Percentiles rank a stretch among this genome's conserved stretches.
phyloP scores from a whole-genome alignment of 2,797 vertebrate species.

The Acrocephalus scirpaceus region DNA sequence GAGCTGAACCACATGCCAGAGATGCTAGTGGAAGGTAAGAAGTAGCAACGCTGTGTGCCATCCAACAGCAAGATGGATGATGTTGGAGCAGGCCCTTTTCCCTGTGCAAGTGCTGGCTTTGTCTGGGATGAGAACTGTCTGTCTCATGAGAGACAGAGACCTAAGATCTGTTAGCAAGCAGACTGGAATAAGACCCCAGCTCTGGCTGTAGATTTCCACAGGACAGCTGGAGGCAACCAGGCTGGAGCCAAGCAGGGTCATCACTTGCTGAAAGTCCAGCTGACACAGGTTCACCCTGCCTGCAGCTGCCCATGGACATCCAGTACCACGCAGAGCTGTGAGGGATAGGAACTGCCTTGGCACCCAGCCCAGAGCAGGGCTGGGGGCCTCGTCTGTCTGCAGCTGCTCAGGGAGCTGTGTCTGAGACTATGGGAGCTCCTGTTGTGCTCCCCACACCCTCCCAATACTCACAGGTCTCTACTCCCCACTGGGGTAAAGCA shows the following conservation, averaged over 20 bases:
- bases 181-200: fast-evolving
- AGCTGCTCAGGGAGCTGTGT: background rate
- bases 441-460: background rate
- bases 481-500: fast-evolving
- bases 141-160: too few species aligned
- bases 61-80: background rate
- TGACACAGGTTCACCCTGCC: background rate
- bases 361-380: fast-evolving
- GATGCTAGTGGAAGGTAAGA: background rate
- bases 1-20: background rate
- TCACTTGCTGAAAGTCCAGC: fast-evolving
- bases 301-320: background rate
- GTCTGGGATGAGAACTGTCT: background rate
- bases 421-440: background rate
- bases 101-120: background rate
- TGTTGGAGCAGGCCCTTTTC: background rate
- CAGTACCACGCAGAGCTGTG: fast-evolving
- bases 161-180: background rate
- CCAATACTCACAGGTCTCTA: fast-evolving
- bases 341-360: background rate
- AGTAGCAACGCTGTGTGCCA: background rate
- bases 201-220: background rate
- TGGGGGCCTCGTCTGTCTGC: fast-evolving
- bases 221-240: fast-evolving
- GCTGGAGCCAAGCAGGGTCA: background rate